A percentile compares a stretch with the other conserved stretches of the same genome.
phyloP scores from a whole-genome alignment of 2,113 vertebrate genomes.

The Craseonycteris thonglongyai region DNA sequence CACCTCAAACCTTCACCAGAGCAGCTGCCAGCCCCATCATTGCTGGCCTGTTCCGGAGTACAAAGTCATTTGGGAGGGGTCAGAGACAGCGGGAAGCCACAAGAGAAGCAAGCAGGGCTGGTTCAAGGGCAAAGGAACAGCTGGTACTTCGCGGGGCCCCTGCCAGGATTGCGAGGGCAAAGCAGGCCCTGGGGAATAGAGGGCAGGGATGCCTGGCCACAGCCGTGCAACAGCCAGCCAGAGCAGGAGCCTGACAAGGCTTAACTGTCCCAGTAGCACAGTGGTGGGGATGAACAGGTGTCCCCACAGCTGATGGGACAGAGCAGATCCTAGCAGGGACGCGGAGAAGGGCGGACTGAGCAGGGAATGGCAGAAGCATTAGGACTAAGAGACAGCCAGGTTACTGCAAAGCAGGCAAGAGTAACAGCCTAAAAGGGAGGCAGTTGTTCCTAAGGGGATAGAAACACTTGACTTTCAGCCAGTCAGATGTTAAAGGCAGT shows the following conservation, averaged over 20 bases:
- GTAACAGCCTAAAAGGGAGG: background rate
- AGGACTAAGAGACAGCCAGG: background rate
- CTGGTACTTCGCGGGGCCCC: background rate
- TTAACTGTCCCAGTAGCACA: constrained; percentile 45
- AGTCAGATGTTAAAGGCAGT: background rate
- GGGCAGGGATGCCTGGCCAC: background rate
- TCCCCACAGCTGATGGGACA: constrained; percentile 3
- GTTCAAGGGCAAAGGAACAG: constrained; percentile 52
- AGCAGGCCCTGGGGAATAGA: background rate
- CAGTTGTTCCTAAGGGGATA: background rate
- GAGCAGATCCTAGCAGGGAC: background rate
- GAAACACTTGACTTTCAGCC: background rate
- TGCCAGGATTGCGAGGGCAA: background rate
- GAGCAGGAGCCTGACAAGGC: background rate
- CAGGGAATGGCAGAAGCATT: background rate
- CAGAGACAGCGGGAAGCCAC: background rate
- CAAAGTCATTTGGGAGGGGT: background rate
- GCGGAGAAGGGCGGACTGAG: accelerated
- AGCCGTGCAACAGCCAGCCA: background rate
- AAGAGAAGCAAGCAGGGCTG: background rate
- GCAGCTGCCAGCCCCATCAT: background rate
- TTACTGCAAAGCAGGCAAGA: background rate
- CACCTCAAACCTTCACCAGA: background rate
- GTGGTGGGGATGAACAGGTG: constrained; percentile 24
- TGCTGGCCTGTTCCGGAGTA: background rate